phyloP scores from a whole-genome alignment of 1,140 invertebrate genomes.

The Pogonomyrmex barbatus region DNA sequence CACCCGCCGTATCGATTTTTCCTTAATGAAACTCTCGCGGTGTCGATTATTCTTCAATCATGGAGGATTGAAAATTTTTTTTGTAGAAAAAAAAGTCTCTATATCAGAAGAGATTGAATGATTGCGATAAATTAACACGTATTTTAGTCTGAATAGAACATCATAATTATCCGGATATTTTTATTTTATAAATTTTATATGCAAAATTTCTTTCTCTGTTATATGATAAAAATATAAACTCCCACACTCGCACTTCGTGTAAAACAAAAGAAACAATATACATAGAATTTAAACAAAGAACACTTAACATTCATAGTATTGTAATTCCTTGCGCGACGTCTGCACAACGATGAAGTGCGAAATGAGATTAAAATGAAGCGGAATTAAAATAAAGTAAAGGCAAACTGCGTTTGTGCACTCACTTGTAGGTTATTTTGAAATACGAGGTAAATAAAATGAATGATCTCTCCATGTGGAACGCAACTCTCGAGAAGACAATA shows the following conservation, averaged over 20 bases:
- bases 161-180: not conserved
- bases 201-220: not conserved
- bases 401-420: not conserved
- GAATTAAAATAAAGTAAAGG: constrained; percentile 25
- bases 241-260: too few relatives aligned
- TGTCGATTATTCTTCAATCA: too few relatives aligned
- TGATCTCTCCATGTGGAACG: constrained; percentile 3
- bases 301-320: not conserved
- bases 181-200: not conserved
- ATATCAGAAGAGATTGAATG: not conserved
- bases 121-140: not conserved
- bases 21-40: not conserved
- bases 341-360: not conserved
- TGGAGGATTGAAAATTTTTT: not conserved
- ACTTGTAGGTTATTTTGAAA: constrained; percentile 46
- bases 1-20: not conserved
- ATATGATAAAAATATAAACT: constrained; percentile 1
- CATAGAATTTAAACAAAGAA: not conserved
- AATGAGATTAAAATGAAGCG: not conserved
- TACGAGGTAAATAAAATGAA: constrained; percentile 44
- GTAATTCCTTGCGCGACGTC: not conserved
- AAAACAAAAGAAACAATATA: not conserved
- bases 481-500: constrained; percentile 55
- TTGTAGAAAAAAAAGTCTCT: not conserved
- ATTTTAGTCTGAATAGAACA: not conserved